These are phyloP conservation scores for Drosophila leonis DNA, from an alignment of 2,888 invertebrate species.

Conservation along the genomic window DNA sequence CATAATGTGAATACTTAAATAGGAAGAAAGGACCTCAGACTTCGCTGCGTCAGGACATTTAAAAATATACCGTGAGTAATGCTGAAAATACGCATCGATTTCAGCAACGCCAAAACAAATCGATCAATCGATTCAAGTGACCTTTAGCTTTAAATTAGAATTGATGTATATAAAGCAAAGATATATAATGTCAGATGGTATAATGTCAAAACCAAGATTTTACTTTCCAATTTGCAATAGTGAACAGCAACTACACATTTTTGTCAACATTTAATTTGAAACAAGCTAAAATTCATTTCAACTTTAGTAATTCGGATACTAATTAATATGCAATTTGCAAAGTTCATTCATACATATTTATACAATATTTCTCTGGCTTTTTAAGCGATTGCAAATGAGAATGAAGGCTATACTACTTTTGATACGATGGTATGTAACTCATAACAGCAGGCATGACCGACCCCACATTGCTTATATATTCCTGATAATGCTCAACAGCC, in stretches of 20 bases:
- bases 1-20: constrained; percentile 45
- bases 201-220: not conserved
- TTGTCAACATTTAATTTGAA: not conserved
- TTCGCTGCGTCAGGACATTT: constrained; percentile 9
- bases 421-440: too few relatives aligned
- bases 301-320: not conserved
- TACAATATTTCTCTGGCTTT: too few relatives aligned
- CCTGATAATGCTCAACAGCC: too few relatives aligned
- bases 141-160: constrained; percentile 18
- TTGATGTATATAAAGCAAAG: not conserved
- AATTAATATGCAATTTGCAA: not conserved
- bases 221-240: not conserved
- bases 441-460: too few relatives aligned
- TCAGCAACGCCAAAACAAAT: constrained; percentile 33
- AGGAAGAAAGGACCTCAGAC: not conserved
- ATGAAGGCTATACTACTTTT: not conserved
- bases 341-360: not conserved
- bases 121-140: constrained; percentile 43
- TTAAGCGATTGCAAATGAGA: not conserved
- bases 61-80: constrained; percentile 24
- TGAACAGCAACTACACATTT: too few relatives aligned
- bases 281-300: not conserved
- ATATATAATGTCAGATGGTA: not conserved
- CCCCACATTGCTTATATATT: not conserved
- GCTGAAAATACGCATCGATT: constrained; percentile 30